Conservation (phyloP, 2,113 vertebrate species). For the cat (Felis catus) region F.catus_Fca126_mat1.0 CM031414.1:110787001-110787500, state of each 20-base stretch:
- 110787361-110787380: background rate
- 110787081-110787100: background rate
- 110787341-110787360: background rate
- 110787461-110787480: no score
- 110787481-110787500: no score
- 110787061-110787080: background rate
- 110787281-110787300: background rate
- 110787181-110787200: background rate
- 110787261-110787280: background rate
- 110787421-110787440: no score
- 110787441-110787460: no score
- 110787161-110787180: background rate
- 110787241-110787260: background rate
- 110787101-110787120: background rate
- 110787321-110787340: background rate
- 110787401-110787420: background rate
- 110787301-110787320: background rate
- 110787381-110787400: background rate
- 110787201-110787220: background rate
- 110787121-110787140: background rate
- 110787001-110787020: background rate
- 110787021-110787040: background rate
- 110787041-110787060: accelerated
- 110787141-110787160: background rate
- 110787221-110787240: background rate